phyloP scores from a whole-genome alignment of 2,113 vertebrate genomes.

The Nannospalax galili region DNA sequence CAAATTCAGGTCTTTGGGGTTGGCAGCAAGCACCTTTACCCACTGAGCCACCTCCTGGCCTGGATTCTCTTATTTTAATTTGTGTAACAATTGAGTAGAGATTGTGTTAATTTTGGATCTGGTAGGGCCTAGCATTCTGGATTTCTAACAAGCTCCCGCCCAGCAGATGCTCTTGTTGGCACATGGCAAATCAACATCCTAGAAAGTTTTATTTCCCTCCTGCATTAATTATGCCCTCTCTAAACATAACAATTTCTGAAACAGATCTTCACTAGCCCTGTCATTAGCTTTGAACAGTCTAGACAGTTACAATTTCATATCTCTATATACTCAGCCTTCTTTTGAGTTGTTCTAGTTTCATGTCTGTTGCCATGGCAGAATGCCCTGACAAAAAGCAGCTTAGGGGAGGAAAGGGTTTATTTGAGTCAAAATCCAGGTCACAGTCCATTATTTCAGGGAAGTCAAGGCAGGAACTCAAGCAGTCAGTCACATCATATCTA shows the following conservation, averaged over 20 bases:
- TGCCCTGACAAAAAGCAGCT: not conserved
- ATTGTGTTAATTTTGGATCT: not conserved
- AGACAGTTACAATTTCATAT: not conserved
- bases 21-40: not conserved
- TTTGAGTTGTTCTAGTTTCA: not conserved
- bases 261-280: not conserved
- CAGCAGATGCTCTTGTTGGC: too few relatives aligned
- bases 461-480: not conserved
- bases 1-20: not conserved
- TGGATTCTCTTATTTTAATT: not conserved
- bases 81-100: not conserved
- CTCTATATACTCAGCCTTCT: not conserved
- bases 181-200: not conserved
- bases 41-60: not conserved
- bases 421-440: not conserved
- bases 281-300: not conserved
- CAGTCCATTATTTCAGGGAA: not conserved
- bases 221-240: not conserved
- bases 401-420: not conserved
- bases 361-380: not conserved
- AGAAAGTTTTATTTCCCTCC: not conserved
- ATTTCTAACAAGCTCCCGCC: slow-evolving; percentile 12
- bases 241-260: not conserved
- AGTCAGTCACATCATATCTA: not conserved
- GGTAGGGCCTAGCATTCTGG: not conserved